Conservation (phyloP, 1,140 invertebrate genomes). For the Mizuhopecten yessoensis region DNA sequence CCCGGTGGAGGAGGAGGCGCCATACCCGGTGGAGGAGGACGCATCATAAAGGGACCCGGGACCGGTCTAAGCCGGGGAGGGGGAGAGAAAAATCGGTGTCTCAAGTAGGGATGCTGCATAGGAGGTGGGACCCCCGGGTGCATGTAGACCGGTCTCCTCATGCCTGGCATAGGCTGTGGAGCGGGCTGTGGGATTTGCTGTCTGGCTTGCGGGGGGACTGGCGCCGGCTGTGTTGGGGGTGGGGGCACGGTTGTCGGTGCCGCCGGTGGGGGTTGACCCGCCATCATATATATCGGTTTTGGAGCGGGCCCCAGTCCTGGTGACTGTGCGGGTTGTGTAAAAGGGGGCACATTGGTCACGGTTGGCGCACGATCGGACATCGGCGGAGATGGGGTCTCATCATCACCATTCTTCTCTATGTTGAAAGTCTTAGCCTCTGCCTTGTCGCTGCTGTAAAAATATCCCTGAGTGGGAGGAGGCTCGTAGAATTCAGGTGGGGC, state of each 20-base stretch:
- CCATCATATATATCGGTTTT: not conserved
- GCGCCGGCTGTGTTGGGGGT: constrained; percentile 44
- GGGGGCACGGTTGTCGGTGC: constrained; percentile 17
- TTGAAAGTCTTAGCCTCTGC: constrained; percentile 75
- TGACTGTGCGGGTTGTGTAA: constrained; percentile 48
- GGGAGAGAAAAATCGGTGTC: constrained; percentile 75
- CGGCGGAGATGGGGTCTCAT: constrained; percentile 45
- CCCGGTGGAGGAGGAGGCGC: constrained; percentile 51
- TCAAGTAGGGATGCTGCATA: constrained; percentile 49
- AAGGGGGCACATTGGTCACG: constrained; percentile 45
- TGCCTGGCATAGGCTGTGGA: not conserved
- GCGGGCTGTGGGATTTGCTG: constrained; percentile 28
- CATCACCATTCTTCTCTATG: constrained; percentile 64
- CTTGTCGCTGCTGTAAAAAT: constrained; percentile 76
- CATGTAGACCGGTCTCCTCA: not conserved
- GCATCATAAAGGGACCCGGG: constrained; percentile 57
- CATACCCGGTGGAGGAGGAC: constrained; percentile 60
- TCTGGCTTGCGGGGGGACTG: not conserved
- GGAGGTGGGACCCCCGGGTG: constrained; percentile 52
- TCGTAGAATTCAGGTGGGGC: constrained; percentile 76
- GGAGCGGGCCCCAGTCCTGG: constrained; percentile 45
- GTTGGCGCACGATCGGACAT: constrained; percentile 30
- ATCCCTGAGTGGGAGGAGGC: constrained; percentile 73
- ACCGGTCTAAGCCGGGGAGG: constrained; percentile 59
- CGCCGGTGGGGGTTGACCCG: not conserved